Evolutionary conservation across 2,888 invertebrate species (phyloP), one percentile per base, ranked within the genome.

Genomic region (Lottia scabra): DNA sequence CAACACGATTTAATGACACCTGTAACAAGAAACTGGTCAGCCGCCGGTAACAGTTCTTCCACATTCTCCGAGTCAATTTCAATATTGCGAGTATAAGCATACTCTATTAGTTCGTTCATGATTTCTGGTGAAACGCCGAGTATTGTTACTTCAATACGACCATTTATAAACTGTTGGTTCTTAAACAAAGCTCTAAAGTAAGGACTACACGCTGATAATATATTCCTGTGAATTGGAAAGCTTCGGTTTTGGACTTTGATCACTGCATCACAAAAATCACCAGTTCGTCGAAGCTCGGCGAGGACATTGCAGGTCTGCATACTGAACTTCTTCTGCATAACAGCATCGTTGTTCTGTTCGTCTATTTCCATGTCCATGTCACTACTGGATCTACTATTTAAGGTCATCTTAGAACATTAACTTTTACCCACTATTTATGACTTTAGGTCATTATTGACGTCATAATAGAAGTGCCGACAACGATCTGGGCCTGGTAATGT

Each of bases 121-220:
- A 95, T 94, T 79, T 93, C 93, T 6, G 94, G 93, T 70, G 93
- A 92, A 44, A 97, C 93, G 67, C 94, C 95, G 4, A 94, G 94
- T 83, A 96, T 92, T 68, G 93, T 90, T 63, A 95, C 93, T 85
- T 84, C 85, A 38, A 38, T 38, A 1, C 38, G 38, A 38, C 38
- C 38, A 0, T 83, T 83, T 64, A 82, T 81, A 65, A 82, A 83
- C 80, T 95, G 90, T 16, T 93, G 93, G 76, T 95, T 95, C 68
- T 95, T 96, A 89, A 96, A 96, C 45, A 96, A 90, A 64, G 95
- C 94, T 89, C 95, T 94, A 91, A 97, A 97, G 91, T 96, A 97
- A 62, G 94, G 93, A 87, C 97, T 97, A 91, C 96, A 95, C 72
- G 96, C 94, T 0, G 88, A 87, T 84, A 89, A 78, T 73, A 89